Conservation (phyloP, 2,888 invertebrate genomes). For the Andrena dorsata region DNA sequence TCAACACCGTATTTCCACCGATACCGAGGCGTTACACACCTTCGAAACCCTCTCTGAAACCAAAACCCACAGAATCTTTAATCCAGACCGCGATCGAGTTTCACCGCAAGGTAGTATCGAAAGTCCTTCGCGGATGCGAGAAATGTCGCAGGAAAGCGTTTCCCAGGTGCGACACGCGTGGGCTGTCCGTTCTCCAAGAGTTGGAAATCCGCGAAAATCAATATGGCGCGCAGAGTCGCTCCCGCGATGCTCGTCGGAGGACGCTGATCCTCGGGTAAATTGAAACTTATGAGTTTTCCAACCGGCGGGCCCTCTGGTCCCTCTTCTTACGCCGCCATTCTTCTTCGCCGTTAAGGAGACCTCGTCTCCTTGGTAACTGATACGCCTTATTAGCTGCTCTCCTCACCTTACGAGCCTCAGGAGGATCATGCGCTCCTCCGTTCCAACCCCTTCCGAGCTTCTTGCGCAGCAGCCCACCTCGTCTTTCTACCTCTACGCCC, state of each 20-base stretch:
- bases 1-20: background rate
- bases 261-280: constrained; percentile 84
- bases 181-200: constrained; percentile 36
- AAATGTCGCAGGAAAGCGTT: background rate
- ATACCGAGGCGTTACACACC: too few species aligned
- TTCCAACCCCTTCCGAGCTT: constrained; percentile 54
- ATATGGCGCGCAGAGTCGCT: constrained; percentile 71
- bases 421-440: constrained; percentile 72
- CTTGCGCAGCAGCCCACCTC: constrained; percentile 60
- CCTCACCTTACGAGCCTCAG: constrained; percentile 73
- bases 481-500: constrained; percentile 32
- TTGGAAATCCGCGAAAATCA: constrained; percentile 73
- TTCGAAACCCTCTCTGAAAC: too few species aligned
- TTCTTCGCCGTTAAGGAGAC: constrained; percentile 80
- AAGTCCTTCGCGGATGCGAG: too few species aligned
- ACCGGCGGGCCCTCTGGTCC: constrained; percentile 65
- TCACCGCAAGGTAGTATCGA: too few species aligned
- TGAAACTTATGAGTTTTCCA: constrained; percentile 85
- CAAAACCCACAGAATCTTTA: too few species aligned
- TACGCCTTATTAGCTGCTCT: constrained; percentile 79
- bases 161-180: background rate
- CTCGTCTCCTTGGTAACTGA: constrained; percentile 81
- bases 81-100: too few species aligned
- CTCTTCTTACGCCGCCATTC: constrained; percentile 79
- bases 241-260: constrained; percentile 76